These are phyloP conservation scores for Palythoa grandis DNA, from an alignment of 92 coral and sea anemone genomes.

Conservation along the genomic window DNA sequence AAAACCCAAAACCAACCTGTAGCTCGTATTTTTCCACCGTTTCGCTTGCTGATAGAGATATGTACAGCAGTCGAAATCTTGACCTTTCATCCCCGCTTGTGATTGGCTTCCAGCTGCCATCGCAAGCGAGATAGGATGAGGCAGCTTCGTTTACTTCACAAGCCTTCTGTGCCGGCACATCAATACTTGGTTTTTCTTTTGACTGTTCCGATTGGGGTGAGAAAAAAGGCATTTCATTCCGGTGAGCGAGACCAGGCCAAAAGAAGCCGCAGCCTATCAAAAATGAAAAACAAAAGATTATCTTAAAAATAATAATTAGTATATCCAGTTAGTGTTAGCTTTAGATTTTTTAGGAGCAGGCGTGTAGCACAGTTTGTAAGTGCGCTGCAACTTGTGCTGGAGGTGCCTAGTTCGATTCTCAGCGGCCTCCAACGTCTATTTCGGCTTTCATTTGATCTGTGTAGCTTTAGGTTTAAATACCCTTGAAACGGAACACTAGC, in stretches of 20 bases:
- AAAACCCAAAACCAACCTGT: background rate
- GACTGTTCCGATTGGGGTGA: background rate
- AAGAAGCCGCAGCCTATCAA: background rate
- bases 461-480: too few relatives aligned
- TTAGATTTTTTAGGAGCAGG: too few relatives aligned
- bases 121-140: constrained; percentile 2
- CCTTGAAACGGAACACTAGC: too few relatives aligned
- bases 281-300: background rate
- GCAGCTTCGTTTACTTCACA: constrained; percentile 32
- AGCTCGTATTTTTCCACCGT: background rate
- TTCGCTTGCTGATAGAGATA: background rate
- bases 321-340: background rate
- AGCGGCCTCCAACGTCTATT: too few relatives aligned
- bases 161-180: background rate
- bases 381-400: too few relatives aligned
- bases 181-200: background rate
- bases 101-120: constrained; percentile 25
- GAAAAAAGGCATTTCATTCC: background rate
- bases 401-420: too few relatives aligned
- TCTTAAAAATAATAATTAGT: background rate
- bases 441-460: too few relatives aligned
- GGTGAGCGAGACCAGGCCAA: background rate
- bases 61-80: background rate
- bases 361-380: too few relatives aligned
- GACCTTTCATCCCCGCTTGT: background rate